phyloP scores from a whole-genome alignment of 2,797 vertebrate species.

The Antrozous pallidus region DNA sequence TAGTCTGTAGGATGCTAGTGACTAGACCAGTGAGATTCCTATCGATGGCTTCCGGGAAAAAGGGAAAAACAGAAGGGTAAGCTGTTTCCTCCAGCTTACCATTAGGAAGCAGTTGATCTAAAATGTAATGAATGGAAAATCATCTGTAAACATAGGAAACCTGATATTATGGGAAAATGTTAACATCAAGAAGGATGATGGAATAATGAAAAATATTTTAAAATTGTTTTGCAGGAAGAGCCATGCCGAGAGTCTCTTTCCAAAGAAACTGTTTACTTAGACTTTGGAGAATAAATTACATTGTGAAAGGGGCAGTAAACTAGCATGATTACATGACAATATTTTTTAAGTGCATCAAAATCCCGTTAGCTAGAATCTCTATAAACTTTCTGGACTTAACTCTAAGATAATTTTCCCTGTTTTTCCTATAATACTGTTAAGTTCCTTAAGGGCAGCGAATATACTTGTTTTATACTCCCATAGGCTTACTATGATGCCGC shows the following conservation, averaged over 20 bases:
- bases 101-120: background rate
- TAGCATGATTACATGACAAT: background rate
- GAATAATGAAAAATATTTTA: constrained; percentile 39
- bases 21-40: background rate
- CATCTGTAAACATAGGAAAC: constrained; percentile 35
- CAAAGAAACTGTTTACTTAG: constrained; percentile 3
- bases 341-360: constrained; percentile 14
- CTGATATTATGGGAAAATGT: background rate
- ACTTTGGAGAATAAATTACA: constrained; percentile 27
- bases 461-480: background rate
- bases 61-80: background rate
- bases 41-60: background rate
- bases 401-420: constrained; percentile 13
- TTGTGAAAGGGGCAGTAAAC: background rate
- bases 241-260: constrained; percentile 4
- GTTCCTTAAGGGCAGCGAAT: background rate
- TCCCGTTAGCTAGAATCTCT: constrained; percentile 24
- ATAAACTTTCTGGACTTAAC: constrained; percentile 14
- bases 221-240: background rate
- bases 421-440: background rate
- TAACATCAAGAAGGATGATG: constrained; percentile 41
- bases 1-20: constrained; percentile 1
- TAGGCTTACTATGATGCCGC: background rate
- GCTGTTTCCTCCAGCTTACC: background rate
- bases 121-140: constrained; percentile 21